These are phyloP conservation scores for Mus caroli DNA, from an alignment of 2,797 vertebrate species.

Conservation along the genomic window DNA sequence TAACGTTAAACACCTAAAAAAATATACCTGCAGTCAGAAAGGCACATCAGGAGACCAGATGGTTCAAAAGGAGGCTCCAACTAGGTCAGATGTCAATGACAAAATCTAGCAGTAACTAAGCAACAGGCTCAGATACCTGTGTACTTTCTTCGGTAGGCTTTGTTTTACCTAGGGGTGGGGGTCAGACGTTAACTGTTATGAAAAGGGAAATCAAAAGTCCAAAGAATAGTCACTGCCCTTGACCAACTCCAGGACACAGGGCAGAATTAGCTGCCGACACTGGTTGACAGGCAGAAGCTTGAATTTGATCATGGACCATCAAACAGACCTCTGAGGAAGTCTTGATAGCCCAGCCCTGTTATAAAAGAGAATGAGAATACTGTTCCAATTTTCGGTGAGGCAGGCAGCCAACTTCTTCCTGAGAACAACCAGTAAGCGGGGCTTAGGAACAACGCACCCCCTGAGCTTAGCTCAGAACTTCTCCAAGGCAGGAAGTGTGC, in stretches of 20 bases:
- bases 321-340: slow-evolving; percentile 30
- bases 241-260: not conserved
- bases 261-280: not conserved
- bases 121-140: not conserved
- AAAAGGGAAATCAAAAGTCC: slow-evolving; percentile 29
- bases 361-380: not conserved
- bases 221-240: not conserved
- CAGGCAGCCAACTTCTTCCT: slow-evolving; percentile 55
- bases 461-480: not conserved
- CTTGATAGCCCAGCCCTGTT: not conserved
- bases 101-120: slow-evolving; percentile 39
- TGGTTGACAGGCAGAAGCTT: not conserved
- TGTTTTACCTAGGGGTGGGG: not conserved
- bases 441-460: not conserved
- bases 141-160: not conserved
- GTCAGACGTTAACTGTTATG: not conserved
- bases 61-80: not conserved
- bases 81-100: not conserved
- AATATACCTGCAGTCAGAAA: not conserved
- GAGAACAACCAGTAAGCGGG: slow-evolving; percentile 34
- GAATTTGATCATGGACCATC: not conserved
- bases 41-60: not conserved
- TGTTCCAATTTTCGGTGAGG: slow-evolving; percentile 46
- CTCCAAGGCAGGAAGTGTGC: not conserved
- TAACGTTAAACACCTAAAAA: not conserved